Conservation (phyloP, 2,797 vertebrate species). For the Microctenopoma lineatum region DNA sequence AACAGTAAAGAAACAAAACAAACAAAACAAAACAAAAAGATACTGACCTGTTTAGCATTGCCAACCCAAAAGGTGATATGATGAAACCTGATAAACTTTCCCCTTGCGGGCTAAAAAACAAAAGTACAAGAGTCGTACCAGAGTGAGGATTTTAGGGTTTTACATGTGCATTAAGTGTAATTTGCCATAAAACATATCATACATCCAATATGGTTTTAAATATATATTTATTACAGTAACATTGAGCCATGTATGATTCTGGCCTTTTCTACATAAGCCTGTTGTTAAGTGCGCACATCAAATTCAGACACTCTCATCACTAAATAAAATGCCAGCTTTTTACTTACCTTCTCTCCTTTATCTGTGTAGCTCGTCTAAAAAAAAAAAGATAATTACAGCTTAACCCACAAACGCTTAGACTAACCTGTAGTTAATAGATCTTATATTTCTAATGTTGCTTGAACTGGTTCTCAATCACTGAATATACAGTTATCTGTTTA, state of each 20-base stretch:
- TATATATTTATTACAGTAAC: constrained; percentile 1
- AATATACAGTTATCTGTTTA: constrained; percentile 13
- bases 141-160: background rate
- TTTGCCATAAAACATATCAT: too few species aligned
- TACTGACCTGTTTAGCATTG: constrained; percentile 88
- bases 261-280: background rate
- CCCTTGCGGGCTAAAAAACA: constrained; percentile 77
- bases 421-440: constrained; percentile 10
- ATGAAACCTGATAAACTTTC: constrained; percentile 85
- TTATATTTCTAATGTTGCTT: constrained; percentile 16
- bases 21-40: background rate
- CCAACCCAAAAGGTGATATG: constrained; percentile 89
- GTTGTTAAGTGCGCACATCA: constrained; percentile 3
- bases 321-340: background rate
- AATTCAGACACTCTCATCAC: background rate
- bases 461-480: constrained; percentile 17
- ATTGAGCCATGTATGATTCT: background rate
- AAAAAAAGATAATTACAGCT: constrained; percentile 21
- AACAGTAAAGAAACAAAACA: too few species aligned
- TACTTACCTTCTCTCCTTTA: constrained; percentile 87
- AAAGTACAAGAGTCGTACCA: constrained; percentile 7
- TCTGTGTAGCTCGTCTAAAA: constrained; percentile 86
- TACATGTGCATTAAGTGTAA: background rate
- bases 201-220: background rate
- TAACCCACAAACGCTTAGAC: constrained; percentile 16